These are phyloP conservation scores for Zeugodacus cucurbitae DNA, from an alignment of 1,140 invertebrate genomes.

Conservation along the genomic window DNA sequence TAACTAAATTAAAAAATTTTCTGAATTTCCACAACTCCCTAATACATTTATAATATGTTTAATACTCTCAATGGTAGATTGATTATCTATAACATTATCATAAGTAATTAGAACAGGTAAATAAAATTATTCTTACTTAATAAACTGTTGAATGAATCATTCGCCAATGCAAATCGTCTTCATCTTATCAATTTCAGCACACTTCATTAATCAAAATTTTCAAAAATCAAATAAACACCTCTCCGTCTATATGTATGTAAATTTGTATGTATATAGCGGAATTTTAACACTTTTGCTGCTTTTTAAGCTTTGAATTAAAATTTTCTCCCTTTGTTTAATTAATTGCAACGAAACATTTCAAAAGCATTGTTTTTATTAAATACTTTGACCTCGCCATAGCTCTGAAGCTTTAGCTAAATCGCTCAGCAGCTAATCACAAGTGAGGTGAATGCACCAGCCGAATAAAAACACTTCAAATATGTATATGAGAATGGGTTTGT, in stretches of 20 bases:
- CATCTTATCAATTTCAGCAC: neutral
- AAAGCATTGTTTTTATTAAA: conserved; percentile 4
- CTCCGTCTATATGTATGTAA: no score
- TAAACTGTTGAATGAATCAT: neutral
- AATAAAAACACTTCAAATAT: neutral
- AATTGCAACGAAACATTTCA: neutral
- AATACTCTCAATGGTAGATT: no score
- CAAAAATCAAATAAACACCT: neutral
- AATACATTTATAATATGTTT: no score
- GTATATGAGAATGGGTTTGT: neutral
- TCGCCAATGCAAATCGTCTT: neutral
- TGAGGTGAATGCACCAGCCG: neutral
- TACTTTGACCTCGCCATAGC: neutral
- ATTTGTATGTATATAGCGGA: no score
- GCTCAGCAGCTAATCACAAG: neutral
- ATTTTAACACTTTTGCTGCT: neutral
- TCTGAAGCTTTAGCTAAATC: neutral
- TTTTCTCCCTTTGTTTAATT: neutral
- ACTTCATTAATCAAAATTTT: neutral
- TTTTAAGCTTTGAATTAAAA: neutral
- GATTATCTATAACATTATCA: no score
- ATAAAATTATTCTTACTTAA: no score
- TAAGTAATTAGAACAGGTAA: no score
- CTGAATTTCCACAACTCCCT: no score
- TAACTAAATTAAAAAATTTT: no score